Conservation (phyloP, 1,140 invertebrate species). For the Drosophila bifasciata region DNA sequence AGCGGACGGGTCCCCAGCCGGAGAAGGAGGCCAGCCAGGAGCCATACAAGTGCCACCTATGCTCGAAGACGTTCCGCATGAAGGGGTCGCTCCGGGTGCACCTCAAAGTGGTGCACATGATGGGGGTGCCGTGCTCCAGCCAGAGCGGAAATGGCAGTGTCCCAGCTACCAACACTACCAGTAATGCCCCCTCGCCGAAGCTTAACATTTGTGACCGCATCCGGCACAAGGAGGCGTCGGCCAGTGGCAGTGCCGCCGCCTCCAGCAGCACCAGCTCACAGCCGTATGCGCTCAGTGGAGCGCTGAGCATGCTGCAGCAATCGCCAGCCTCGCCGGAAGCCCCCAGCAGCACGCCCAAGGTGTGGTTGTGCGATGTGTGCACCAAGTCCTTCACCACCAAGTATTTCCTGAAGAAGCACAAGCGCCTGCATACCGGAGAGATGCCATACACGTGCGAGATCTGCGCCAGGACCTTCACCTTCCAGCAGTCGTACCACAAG, state of each 20-base stretch:
- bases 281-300: slow-evolving; percentile 65
- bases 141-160: slow-evolving; percentile 11
- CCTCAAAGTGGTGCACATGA: slow-evolving; percentile 90
- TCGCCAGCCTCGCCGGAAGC: slow-evolving; percentile 23
- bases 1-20: not conserved
- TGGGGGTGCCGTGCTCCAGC: slow-evolving; percentile 72
- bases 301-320: slow-evolving; percentile 69
- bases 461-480: slow-evolving; percentile 95
- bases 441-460: slow-evolving; percentile 93
- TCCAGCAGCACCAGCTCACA: slow-evolving; percentile 29
- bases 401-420: slow-evolving; percentile 95
- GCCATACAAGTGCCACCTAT: slow-evolving; percentile 90
- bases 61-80: slow-evolving; percentile 92
- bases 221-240: slow-evolving; percentile 64
- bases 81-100: slow-evolving; percentile 92
- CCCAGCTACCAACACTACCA: slow-evolving; percentile 7
- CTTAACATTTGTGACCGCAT: slow-evolving; percentile 82
- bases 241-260: slow-evolving; percentile 4
- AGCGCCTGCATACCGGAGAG: slow-evolving; percentile 93
- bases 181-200: slow-evolving; percentile 49
- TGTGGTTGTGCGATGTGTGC: slow-evolving; percentile 94
- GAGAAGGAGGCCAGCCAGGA: slow-evolving; percentile 49
- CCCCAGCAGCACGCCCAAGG: slow-evolving; percentile 82
- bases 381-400: slow-evolving; percentile 94
- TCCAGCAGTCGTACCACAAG: slow-evolving; percentile 96